Percentiles rank a stretch among this genome's conserved stretches.
These are phyloP conservation scores for Dallia pectoralis DNA, from an alignment of 2,797 vertebrate species.

Conservation along the genomic window DNA sequence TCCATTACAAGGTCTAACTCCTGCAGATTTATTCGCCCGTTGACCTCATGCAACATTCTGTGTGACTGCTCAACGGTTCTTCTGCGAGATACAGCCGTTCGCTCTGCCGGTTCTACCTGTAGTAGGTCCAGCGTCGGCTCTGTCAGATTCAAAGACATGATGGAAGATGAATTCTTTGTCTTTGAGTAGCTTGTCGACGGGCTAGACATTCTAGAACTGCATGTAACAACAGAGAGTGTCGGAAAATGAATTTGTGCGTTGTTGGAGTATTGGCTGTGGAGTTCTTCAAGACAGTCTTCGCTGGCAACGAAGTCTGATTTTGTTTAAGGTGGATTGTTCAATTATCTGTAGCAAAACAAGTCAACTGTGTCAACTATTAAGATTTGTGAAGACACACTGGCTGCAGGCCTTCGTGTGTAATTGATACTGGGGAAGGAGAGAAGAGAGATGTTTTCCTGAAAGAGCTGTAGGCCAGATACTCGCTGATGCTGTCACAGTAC, in stretches of 20 bases:
- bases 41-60: conserved; percentile 58
- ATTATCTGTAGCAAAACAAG: not conserved
- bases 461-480: too few relatives aligned
- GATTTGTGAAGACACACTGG: not conserved
- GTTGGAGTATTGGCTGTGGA: not conserved
- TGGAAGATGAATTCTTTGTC: conserved; percentile 40
- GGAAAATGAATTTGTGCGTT: not conserved
- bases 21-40: conserved; percentile 69
- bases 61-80: conserved; percentile 49
- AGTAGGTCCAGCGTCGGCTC: conserved; percentile 21
- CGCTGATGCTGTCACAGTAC: too few relatives aligned
- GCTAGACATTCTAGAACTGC: conserved; percentile 30
- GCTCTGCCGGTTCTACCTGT: not conserved
- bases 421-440: too few relatives aligned
- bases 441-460: too few relatives aligned
- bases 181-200: conserved; percentile 27
- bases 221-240: not conserved
- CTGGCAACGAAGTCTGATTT: not conserved
- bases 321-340: not conserved
- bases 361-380: not conserved
- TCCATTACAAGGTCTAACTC: conserved; percentile 70
- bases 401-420: too few relatives aligned
- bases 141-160: not conserved
- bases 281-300: not conserved
- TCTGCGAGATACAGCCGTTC: conserved; percentile 22